Evolutionary conservation across 2,113 vertebrate genomes (phyloP).

Genomic region (Macrotis lagotis): DNA sequence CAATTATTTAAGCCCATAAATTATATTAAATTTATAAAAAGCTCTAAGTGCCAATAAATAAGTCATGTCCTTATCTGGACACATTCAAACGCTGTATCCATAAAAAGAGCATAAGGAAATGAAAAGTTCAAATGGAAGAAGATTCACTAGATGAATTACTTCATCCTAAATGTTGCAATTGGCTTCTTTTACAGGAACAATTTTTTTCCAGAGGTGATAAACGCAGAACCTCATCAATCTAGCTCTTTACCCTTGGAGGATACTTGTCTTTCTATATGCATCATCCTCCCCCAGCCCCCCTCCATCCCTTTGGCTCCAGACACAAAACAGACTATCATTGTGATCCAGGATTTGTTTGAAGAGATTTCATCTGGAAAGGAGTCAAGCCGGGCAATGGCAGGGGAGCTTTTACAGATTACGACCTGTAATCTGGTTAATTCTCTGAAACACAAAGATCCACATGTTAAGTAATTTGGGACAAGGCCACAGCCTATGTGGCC

Average conservation of each 20-base stretch:
- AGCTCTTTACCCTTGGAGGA: slow-evolving; percentile 82
- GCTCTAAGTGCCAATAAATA: slow-evolving; percentile 80
- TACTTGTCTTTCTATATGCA: slow-evolving; percentile 74
- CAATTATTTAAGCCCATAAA: slow-evolving; percentile 77
- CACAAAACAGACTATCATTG: slow-evolving; percentile 77
- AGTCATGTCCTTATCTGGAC: slow-evolving; percentile 77
- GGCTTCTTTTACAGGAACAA: slow-evolving; percentile 77
- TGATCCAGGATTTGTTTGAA: slow-evolving; percentile 85
- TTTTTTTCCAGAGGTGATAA: slow-evolving; percentile 81
- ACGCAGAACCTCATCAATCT: slow-evolving; percentile 81
- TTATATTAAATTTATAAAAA: slow-evolving; percentile 82
- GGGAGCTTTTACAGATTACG: slow-evolving; percentile 86
- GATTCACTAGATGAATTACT: slow-evolving; percentile 82
- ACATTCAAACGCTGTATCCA: slow-evolving; percentile 78
- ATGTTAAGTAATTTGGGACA: slow-evolving; percentile 79
- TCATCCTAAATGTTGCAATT: slow-evolving; percentile 82
- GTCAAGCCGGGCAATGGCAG: slow-evolving; percentile 83
- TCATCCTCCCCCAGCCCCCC: slow-evolving; percentile 31
- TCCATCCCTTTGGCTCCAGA: slow-evolving; percentile 70
- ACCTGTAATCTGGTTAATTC: slow-evolving; percentile 86
- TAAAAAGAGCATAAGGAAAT: slow-evolving; percentile 77
- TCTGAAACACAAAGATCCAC: slow-evolving; percentile 82
- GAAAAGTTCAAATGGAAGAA: slow-evolving; percentile 80
- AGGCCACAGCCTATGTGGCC: slow-evolving; percentile 67
- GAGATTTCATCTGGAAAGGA: slow-evolving; percentile 86